phyloP scores from a whole-genome alignment of 2,797 vertebrate genomes.

The Sebastes steindachneri region DNA sequence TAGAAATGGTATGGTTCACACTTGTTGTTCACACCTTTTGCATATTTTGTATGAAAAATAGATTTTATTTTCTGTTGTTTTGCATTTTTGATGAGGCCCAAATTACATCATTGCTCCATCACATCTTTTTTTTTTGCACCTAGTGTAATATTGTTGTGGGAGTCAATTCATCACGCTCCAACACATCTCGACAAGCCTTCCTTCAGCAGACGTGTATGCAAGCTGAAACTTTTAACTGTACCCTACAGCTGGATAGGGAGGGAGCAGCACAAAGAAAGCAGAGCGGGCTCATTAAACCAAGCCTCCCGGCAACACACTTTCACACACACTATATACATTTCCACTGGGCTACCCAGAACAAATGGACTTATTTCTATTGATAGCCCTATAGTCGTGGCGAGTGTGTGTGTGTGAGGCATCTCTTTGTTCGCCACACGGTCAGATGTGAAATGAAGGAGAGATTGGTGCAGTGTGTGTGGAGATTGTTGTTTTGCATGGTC shows the following conservation, averaged over 20 bases:
- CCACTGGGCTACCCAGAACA: neutral
- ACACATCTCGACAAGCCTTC: slow-evolving; percentile 46
- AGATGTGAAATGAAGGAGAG: slow-evolving; percentile 5
- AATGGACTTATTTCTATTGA: slow-evolving; percentile 10
- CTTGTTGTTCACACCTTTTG: too few relatives aligned
- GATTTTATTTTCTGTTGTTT: neutral
- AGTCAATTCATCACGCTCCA: slow-evolving; percentile 3
- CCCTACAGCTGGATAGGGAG: slow-evolving; percentile 43
- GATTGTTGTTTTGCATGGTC: slow-evolving; percentile 49
- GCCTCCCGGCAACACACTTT: slow-evolving; percentile 37
- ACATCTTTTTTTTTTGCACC: neutral
- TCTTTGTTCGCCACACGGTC: slow-evolving; percentile 1
- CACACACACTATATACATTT: neutral
- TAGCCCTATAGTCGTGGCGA: neutral
- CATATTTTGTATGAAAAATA: neutral
- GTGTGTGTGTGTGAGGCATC: neutral
- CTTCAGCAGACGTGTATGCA: slow-evolving; percentile 10
- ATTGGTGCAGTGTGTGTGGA: slow-evolving; percentile 28
- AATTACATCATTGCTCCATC: neutral
- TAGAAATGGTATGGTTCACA: neutral
- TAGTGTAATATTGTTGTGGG: slow-evolving; percentile 1
- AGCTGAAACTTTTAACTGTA: slow-evolving; percentile 41
- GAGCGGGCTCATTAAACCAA: slow-evolving; percentile 44
- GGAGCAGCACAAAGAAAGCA: slow-evolving; percentile 43
- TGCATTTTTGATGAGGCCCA: neutral